Percentiles rank a stretch among this genome's conserved stretches.
phyloP scores from a whole-genome alignment of 2,113 vertebrate genomes.

The Cercopithecus mona region DNA sequence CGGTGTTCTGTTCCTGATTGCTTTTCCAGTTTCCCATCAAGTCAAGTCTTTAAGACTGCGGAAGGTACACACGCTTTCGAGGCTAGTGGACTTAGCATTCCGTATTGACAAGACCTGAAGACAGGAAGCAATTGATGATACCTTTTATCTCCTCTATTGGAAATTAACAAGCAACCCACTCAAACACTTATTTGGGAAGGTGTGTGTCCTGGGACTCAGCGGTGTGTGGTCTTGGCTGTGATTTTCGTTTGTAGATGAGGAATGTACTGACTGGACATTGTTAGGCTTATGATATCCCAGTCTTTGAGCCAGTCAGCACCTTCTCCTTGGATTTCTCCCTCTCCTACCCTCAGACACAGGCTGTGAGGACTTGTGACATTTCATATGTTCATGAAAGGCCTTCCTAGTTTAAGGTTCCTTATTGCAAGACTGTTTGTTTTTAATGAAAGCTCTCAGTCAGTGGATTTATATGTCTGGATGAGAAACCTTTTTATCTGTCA shows the following conservation, averaged over 20 bases:
- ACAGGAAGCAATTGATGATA: not conserved
- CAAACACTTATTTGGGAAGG: not conserved
- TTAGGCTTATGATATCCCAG: not conserved
- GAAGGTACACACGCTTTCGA: rapidly evolving
- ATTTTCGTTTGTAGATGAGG: not conserved
- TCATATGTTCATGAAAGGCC: not conserved
- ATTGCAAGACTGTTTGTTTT: not conserved
- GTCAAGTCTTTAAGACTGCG: not conserved
- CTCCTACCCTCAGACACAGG: not conserved
- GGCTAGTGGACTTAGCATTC: not conserved
- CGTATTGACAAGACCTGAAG: not conserved
- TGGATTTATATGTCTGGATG: not conserved
- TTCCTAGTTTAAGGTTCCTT: not conserved
- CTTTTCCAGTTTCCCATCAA: not conserved
- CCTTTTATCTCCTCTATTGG: not conserved
- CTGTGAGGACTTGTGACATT: not conserved
- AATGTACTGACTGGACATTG: rapidly evolving
- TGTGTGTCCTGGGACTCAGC: not conserved
- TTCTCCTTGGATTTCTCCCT: not conserved
- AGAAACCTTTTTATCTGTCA: not conserved
- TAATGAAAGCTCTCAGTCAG: not conserved
- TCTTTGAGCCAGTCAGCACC: not conserved
- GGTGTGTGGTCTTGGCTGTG: not conserved
- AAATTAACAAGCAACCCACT: not conserved
- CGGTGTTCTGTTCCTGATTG: not conserved